These are phyloP conservation scores for Zapus hudsonius DNA, from an alignment of 2,113 vertebrate genomes.

Conservation along the genomic window DNA sequence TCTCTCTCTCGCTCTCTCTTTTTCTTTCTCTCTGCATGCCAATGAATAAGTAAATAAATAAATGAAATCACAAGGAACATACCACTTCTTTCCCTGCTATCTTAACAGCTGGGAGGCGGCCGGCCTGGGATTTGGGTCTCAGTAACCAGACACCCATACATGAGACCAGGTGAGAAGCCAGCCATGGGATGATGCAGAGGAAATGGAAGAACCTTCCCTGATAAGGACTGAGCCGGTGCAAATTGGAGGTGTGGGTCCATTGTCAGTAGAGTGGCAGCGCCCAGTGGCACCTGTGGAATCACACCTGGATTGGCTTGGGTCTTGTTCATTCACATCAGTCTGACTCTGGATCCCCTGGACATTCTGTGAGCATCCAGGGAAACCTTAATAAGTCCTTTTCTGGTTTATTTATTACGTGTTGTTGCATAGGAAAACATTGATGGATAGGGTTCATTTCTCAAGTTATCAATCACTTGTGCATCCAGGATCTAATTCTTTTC, in stretches of 20 bases:
- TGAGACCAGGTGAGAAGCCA: not conserved
- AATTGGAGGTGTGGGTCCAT: not conserved
- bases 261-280: not conserved
- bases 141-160: not conserved
- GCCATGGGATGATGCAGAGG: not conserved
- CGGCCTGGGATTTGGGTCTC: not conserved
- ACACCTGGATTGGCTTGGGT: not conserved
- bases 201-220: not conserved
- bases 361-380: not conserved
- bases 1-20: too few relatives aligned
- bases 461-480: not conserved
- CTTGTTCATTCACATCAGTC: not conserved
- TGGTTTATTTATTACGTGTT: not conserved
- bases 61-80: not conserved
- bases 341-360: not conserved
- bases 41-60: too few relatives aligned
- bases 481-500: not conserved
- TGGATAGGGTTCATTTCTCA: not conserved
- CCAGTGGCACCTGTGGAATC: not conserved
- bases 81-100: not conserved
- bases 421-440: not conserved
- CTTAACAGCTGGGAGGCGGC: not conserved
- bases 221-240: not conserved
- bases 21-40: too few relatives aligned
- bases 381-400: not conserved